Percentiles rank a stretch among this genome's conserved stretches.
These are phyloP conservation scores for Antechinus flavipes DNA, from an alignment of 2,113 vertebrate genomes.

Conservation along the genomic window DNA sequence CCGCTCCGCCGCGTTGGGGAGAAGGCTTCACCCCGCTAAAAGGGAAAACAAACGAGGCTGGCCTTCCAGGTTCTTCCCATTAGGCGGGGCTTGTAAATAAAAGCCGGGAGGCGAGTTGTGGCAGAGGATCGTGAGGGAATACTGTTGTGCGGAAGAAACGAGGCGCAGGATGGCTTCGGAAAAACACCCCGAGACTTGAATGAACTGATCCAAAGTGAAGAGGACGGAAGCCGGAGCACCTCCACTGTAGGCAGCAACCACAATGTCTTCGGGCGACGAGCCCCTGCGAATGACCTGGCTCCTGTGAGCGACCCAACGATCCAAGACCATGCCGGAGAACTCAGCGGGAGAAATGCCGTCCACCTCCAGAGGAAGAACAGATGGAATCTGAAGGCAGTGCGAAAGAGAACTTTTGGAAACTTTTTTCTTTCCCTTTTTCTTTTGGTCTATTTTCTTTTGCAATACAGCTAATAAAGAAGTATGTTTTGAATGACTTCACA, in stretches of 20 bases:
- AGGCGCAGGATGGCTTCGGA: not conserved
- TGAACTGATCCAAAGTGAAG: not conserved
- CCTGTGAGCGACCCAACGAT: not conserved
- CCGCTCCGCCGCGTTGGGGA: not conserved
- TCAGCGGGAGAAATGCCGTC: too few relatives aligned
- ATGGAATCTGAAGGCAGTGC: not conserved
- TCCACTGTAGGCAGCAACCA: not conserved
- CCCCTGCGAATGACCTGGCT: not conserved
- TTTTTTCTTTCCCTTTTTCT: not conserved
- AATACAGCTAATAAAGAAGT: not conserved
- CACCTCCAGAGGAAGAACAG: not conserved
- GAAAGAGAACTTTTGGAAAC: not conserved
- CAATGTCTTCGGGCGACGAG: not conserved
- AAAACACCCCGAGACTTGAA: not conserved
- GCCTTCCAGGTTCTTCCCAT: not conserved
- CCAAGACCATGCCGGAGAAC: not conserved
- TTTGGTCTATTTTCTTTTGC: not conserved
- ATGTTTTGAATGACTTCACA: not conserved
- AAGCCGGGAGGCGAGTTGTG: not conserved
- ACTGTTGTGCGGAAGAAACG: not conserved
- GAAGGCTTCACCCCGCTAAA: not conserved
- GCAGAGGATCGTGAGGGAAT: not conserved
- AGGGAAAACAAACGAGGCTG: not conserved
- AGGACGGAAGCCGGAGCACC: not conserved
- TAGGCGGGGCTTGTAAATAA: not conserved